Conservation (phyloP, 1,140 invertebrate genomes). For the Plodia interpunctella region DNA sequence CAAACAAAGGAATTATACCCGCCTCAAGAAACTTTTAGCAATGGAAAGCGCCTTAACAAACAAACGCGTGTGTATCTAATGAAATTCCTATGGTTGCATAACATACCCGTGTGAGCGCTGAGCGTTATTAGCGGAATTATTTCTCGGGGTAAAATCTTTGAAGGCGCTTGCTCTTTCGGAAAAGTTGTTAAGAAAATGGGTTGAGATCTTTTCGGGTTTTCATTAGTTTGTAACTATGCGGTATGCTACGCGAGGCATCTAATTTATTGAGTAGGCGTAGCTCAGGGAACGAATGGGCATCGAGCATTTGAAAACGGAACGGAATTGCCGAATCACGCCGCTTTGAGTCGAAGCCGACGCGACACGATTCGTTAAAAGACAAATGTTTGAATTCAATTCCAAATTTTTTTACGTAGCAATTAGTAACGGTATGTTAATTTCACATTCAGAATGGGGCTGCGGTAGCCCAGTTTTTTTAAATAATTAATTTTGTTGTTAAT, state of each 20-base stretch:
- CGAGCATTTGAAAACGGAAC: constrained; percentile 69
- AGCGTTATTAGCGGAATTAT: constrained; percentile 75
- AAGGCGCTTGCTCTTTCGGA: constrained; percentile 73
- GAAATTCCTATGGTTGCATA: constrained; percentile 77
- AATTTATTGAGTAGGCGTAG: constrained; percentile 74
- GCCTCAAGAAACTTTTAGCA: constrained; percentile 77
- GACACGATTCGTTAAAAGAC: constrained; percentile 75
- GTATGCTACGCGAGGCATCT: constrained; percentile 64
- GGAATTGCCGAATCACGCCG: constrained; percentile 70
- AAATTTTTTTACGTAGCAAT: constrained; percentile 60
- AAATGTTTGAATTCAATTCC: constrained; percentile 75
- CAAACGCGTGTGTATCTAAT: constrained; percentile 76
- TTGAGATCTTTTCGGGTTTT: constrained; percentile 73
- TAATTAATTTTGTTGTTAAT: constrained; percentile 58
- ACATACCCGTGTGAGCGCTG: constrained; percentile 66
- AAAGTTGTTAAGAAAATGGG: constrained; percentile 76
- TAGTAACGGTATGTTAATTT: constrained; percentile 63
- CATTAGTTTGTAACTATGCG: constrained; percentile 75
- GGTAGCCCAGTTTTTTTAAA: constrained; percentile 42
- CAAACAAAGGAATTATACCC: constrained; percentile 77
- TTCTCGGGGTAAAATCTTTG: constrained; percentile 72
- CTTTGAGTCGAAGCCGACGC: constrained; percentile 64
- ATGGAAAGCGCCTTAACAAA: constrained; percentile 77
- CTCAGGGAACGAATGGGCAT: constrained; percentile 71
- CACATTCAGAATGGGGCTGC: constrained; percentile 45